Evolutionary conservation across 2,888 invertebrate species (phyloP), one percentile per base, ranked within the genome.

Genomic region (Bembecia ichneumoniformis): DNA sequence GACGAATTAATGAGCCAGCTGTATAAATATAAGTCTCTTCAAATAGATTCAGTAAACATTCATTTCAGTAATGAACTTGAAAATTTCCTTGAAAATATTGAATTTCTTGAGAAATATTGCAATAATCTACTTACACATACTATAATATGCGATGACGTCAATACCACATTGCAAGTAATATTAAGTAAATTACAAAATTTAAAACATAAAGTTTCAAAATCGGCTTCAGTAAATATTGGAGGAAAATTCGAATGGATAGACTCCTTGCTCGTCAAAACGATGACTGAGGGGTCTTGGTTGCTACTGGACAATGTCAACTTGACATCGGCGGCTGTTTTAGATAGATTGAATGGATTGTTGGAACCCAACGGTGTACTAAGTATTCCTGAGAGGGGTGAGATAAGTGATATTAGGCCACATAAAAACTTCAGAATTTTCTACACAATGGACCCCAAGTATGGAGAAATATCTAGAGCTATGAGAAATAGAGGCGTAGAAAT

Each of bases 391-490:
- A 91, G 97, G 62, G 98, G 99, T 3, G 93, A 94, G 20, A 77
- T 92, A 49, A 94, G 94, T 46, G 89, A 91, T 54, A 91, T 98
- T 15, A 90, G 77, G 62, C 97, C 98, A 1, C 97, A 99, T 74
- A 89, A 91, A 9, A 91, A 97, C 70, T 99, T 99, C 74, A 91
- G 98, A 57, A 90, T 99, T 40, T 97, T 99, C 70, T 90, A 99
- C 53, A 94, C 97, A 0, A 95, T 98, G 92, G 96, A 99, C 80
- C 96, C 98, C 0, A 93, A 92, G 66, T 93, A 95, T 78, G 99
- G 99, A 0, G 97, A 98, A 78, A 94, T 99, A 57, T 99, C 99
- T 0, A 91, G 96, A 60, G 99, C 99, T 0, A 99, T 99, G 99
- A 90, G 99, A 53, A 99, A 99, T 77, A 90, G 99, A 65, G 98